Evolutionary conservation across 2,888 invertebrate species (phyloP).

Genomic region (Rhogogaster chlorosoma): DNA sequence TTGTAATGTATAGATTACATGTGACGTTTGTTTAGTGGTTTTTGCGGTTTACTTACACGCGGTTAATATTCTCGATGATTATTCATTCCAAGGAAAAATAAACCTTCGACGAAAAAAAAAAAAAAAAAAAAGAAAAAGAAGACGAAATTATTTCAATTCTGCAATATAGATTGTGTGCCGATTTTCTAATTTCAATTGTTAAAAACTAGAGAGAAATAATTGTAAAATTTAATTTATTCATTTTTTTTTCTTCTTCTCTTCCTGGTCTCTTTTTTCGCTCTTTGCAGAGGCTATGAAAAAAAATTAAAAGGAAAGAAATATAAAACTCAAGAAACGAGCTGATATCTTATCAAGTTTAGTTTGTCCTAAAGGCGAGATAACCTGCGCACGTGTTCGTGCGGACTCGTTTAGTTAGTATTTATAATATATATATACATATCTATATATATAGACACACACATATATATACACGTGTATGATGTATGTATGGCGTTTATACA

Average conservation of each 20-base stretch:
- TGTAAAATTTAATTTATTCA: background rate
- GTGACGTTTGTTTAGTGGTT: background rate
- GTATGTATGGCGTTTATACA: background rate
- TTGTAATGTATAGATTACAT: background rate
- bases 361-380: conserved; percentile 24
- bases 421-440: background rate
- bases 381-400: conserved; percentile 24
- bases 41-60: background rate
- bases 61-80: background rate
- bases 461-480: background rate
- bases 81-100: background rate
- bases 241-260: background rate
- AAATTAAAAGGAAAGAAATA: background rate
- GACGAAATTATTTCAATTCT: background rate
- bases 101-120: background rate
- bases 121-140: background rate
- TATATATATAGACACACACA: background rate
- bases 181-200: background rate
- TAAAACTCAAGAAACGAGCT: background rate
- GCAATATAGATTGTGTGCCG: background rate
- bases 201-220: background rate
- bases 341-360: conserved; percentile 25
- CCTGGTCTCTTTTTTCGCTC: background rate
- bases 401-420: background rate
- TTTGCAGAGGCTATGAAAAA: background rate